These are phyloP conservation scores for Cyrtodaria siliqua DNA, from an alignment of 2,888 invertebrate genomes.

Conservation along the genomic window DNA sequence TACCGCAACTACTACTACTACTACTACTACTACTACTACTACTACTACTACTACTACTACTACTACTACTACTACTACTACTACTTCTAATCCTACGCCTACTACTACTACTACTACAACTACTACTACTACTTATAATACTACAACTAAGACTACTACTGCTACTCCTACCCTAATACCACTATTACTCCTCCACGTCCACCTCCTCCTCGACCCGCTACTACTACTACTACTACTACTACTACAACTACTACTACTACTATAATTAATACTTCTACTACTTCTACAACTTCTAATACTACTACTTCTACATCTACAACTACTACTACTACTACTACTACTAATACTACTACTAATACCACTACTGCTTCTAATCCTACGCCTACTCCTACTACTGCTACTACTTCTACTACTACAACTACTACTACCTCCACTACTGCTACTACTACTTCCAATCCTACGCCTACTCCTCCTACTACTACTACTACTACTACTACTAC, in stretches of 20 bases:
- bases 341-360: constrained; percentile 1
- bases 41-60: constrained; percentile 9
- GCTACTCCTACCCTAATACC: too few species aligned
- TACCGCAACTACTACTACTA: constrained; percentile 3
- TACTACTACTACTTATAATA: neutral
- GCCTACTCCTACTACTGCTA: neutral
- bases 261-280: constrained; percentile 2
- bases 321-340: constrained; percentile 7
- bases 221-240: constrained; percentile 7
- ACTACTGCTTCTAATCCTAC: constrained; percentile 1
- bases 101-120: constrained; percentile 5
- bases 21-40: constrained; percentile 7
- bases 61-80: constrained; percentile 7
- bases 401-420: constrained; percentile 1
- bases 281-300: constrained; percentile 4
- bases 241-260: neutral
- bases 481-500: constrained; percentile 10
- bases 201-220: too few species aligned
- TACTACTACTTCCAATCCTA: neutral
- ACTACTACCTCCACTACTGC: neutral
- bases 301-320: constrained; percentile 1
- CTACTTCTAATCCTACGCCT: neutral
- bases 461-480: constrained; percentile 1
- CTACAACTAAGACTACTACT: constrained; percentile 3
- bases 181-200: too few species aligned